Conservation (phyloP, 2,888 invertebrate species). For the Lasioglossum morio region DNA sequence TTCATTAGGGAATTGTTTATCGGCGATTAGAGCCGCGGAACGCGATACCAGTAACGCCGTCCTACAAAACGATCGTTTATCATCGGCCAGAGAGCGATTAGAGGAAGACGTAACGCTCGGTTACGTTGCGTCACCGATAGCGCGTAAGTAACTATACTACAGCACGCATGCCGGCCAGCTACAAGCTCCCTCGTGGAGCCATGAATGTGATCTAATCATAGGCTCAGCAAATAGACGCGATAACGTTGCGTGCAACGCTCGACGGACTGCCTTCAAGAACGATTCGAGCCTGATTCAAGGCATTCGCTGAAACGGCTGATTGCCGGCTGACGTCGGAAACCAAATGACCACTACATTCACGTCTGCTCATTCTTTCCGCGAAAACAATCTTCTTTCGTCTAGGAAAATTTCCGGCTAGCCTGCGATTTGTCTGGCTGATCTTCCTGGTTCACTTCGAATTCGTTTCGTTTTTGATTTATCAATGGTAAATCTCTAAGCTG, state of each 20-base stretch:
- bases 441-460: background rate
- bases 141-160: background rate
- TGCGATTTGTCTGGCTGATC: background rate
- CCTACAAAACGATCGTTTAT: conserved; percentile 23
- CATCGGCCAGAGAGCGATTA: background rate
- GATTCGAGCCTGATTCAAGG: background rate
- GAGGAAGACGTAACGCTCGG: conserved; percentile 11
- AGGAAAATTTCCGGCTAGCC: background rate
- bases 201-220: conserved; percentile 26
- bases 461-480: background rate
- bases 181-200: background rate
- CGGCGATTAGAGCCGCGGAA: conserved; percentile 15
- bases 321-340: background rate
- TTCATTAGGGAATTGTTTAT: conserved; percentile 19
- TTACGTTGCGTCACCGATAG: conserved; percentile 40
- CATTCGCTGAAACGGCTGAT: conserved; percentile 3
- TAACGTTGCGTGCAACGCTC: conserved; percentile 23
- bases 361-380: background rate
- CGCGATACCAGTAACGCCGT: conserved; percentile 10
- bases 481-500: too few relatives aligned
- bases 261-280: background rate
- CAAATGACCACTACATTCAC: background rate
- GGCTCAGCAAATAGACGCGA: conserved; percentile 22
- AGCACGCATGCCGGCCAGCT: background rate
- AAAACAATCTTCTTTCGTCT: background rate